A percentile compares a stretch with the other conserved stretches of the same genome.
Evolutionary conservation across 2,888 invertebrate species (phyloP).

Genomic region (Heliconius ethilla): DNA sequence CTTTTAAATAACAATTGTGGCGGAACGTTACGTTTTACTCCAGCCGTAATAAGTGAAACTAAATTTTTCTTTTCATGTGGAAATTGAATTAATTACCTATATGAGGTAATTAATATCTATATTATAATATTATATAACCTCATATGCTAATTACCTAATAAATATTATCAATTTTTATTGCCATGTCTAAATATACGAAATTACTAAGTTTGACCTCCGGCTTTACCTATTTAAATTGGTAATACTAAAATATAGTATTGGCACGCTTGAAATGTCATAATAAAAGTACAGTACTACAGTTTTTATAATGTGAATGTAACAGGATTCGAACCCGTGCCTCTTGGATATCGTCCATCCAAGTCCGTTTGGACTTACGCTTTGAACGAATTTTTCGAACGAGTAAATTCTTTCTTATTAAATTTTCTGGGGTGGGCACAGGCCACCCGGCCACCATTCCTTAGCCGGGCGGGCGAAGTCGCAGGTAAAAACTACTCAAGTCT

Average conservation of each 20-base stretch:
- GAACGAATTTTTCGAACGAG: too few relatives aligned
- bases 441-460: background rate
- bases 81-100: background rate
- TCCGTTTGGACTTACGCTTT: too few relatives aligned
- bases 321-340: too few relatives aligned
- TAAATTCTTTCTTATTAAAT: too few relatives aligned
- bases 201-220: too few relatives aligned
- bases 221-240: too few relatives aligned
- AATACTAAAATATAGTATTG: too few relatives aligned
- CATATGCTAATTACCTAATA: background rate
- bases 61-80: background rate
- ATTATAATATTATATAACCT: background rate
- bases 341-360: too few relatives aligned
- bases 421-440: too few relatives aligned
- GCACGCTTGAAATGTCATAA: too few relatives aligned
- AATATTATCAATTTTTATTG: background rate
- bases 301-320: too few relatives aligned
- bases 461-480: background rate
- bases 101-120: background rate
- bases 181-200: background rate
- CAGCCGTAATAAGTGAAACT: constrained; percentile 4
- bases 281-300: too few relatives aligned
- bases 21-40: background rate
- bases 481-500: background rate
- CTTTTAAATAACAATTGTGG: constrained; percentile 1